These are phyloP conservation scores for Psilopogon haemacephalus DNA, from an alignment of 2,113 vertebrate genomes.

Conservation along the genomic window DNA sequence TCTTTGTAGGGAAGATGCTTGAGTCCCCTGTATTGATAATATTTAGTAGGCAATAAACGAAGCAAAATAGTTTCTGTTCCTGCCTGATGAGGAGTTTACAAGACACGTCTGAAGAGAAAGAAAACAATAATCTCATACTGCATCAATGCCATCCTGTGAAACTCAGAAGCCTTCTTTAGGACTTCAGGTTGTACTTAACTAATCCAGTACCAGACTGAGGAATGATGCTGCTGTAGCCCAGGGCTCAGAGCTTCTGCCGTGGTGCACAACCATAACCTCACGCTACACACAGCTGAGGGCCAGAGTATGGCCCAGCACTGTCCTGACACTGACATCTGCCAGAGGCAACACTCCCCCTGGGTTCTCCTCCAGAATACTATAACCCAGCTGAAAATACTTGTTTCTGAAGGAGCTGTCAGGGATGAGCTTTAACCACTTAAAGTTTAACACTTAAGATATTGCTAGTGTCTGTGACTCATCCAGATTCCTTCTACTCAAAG, in stretches of 20 bases:
- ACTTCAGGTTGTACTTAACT: not conserved
- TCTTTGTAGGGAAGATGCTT: no score
- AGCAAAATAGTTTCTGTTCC: not conserved
- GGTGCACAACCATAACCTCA: not conserved
- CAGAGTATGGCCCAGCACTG: not conserved
- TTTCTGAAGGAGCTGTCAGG: not conserved
- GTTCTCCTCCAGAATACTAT: not conserved
- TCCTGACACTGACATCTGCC: no score
- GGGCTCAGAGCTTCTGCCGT: not conserved
- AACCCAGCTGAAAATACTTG: not conserved
- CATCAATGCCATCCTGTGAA: not conserved
- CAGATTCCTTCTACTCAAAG: not conserved
- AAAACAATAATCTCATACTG: fast-evolving
- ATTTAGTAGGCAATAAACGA: not conserved
- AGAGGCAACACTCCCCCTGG: not conserved
- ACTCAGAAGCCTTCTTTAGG: not conserved
- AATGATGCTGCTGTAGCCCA: not conserved
- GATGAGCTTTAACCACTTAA: not conserved
- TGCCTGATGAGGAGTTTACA: not conserved
- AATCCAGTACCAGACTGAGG: not conserved
- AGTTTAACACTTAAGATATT: not conserved
- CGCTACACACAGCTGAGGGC: fast-evolving
- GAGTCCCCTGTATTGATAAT: not conserved
- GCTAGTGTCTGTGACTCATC: conserved; percentile 5
- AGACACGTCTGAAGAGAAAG: not conserved